These are phyloP conservation scores for Eptatretus burgeri DNA, from an alignment of 2,113 vertebrate species.

Conservation along the genomic window DNA sequence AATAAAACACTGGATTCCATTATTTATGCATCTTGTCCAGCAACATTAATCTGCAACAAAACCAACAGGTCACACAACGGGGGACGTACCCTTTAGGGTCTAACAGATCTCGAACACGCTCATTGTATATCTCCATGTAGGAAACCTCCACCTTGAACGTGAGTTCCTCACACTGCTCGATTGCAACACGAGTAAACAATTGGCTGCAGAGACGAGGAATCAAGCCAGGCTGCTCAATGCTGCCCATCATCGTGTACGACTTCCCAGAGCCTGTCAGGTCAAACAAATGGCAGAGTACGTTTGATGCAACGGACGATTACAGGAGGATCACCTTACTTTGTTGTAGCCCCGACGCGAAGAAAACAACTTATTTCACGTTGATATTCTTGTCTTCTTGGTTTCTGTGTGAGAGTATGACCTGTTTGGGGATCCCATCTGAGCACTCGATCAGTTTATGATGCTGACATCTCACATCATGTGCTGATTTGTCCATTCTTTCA, in stretches of 20 bases:
- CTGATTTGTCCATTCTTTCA: too few relatives aligned
- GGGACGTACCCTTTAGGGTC: conserved; percentile 78
- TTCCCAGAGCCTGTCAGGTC: conserved; percentile 54
- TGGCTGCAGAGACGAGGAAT: conserved; percentile 85
- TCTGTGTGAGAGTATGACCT: too few relatives aligned
- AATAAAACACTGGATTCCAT: background rate
- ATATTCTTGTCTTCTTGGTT: too few relatives aligned
- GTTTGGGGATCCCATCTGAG: too few relatives aligned
- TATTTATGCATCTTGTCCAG: background rate
- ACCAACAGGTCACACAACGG: background rate
- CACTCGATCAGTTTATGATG: too few relatives aligned
- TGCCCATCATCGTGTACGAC: conserved; percentile 99
- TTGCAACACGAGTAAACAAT: conserved; percentile 63
- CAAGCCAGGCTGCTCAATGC: conserved; percentile 62
- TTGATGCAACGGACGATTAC: conserved; percentile 10
- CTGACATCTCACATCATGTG: too few relatives aligned
- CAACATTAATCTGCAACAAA: conserved; percentile 12
- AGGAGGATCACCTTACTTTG: conserved; percentile 11
- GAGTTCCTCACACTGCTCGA: conserved; percentile 39
- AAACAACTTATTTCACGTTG: too few relatives aligned
- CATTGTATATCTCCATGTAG: conserved; percentile 98
- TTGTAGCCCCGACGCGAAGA: background rate
- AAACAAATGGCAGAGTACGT: conserved; percentile 8
- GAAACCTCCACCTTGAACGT: conserved; percentile 91
- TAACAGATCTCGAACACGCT: conserved; percentile 81